Evolutionary conservation across 1,140 invertebrate species (phyloP), one percentile per base, ranked within the genome.

Genomic region (Ips nitidus): DNA sequence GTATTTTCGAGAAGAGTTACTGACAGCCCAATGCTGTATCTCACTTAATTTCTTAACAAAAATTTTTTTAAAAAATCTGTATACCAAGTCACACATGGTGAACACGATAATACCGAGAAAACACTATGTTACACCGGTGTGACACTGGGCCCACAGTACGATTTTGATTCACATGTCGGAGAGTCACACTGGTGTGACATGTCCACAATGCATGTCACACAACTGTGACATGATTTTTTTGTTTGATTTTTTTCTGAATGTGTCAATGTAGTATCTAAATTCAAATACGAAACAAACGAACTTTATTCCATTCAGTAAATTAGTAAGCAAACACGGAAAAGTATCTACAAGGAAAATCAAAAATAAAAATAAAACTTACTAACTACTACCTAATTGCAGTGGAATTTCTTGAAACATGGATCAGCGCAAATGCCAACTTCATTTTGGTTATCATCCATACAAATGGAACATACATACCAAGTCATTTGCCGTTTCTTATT

Each of bases 401-500:
- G 45, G 22, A 2, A 50, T 1, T 2, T 50, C 3, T 50, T 50
- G 3, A 50, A 50, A 50, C 45, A 50, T 8, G 1, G 45, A 50
- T 50, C 45, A 8, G 2, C 6, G 22, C 45, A 50, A 6, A 50
- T 0, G 7, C 45, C 45, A 22, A 50, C 22, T 50, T 50, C 6
- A 22, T 50, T 50, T 50, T 50, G 6, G 7, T 2, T 50, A 8
- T 50, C 45, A 50, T 50, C 45, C 45, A 3, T 6, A 3, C 3
- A 50, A 50, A 50, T 50, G 45, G 45, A 50, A 50, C 45, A 50
- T 50, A 50, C 45, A 50, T 8, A 50, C 45, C 45, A 50, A 8
- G 45, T 3, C 45, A 50, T 50, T 50, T 50, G 45, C 3, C 45
- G 7, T 3, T 50, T 50, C 22, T 50, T 50, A 22, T 50, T 50